A percentile compares a stretch with the other conserved stretches of the same genome.
phyloP scores from a whole-genome alignment of 2,888 invertebrate genomes.

The Amiota minor region DNA sequence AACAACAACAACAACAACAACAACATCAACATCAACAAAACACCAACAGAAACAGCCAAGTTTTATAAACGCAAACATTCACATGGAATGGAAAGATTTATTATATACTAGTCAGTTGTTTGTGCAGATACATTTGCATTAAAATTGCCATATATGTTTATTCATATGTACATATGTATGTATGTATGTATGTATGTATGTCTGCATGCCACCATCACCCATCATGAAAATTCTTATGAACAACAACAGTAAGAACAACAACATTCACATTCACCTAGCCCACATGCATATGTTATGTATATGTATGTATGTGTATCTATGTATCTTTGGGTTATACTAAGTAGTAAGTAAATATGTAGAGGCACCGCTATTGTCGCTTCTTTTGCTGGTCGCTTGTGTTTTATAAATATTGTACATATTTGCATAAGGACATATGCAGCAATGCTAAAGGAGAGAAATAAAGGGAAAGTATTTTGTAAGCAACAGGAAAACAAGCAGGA shows the following conservation, averaged over 20 bases:
- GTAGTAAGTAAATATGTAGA: too few relatives aligned
- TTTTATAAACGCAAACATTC: background rate
- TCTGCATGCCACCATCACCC: background rate
- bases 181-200: background rate
- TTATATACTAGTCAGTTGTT: background rate
- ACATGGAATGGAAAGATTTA: background rate
- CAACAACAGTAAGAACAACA: background rate
- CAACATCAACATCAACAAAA: slow-evolving; percentile 8
- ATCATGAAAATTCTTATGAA: background rate
- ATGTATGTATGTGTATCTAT: background rate
- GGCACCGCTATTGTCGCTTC: too few relatives aligned
- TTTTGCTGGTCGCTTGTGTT: background rate
- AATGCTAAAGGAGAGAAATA: background rate
- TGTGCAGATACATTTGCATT: background rate
- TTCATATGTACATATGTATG: background rate
- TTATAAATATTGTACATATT: background rate
- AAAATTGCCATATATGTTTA: slow-evolving; percentile 9
- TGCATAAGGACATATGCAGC: slow-evolving; percentile 5
- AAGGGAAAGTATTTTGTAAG: too few relatives aligned
- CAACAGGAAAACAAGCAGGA: too few relatives aligned
- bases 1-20: slow-evolving; percentile 7
- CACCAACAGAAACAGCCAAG: background rate
- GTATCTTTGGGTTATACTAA: background rate
- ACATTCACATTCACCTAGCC: background rate
- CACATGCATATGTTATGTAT: background rate